Evolutionary conservation across 2,113 vertebrate genomes (phyloP).

Genomic region (Chloebia gouldiae): DNA sequence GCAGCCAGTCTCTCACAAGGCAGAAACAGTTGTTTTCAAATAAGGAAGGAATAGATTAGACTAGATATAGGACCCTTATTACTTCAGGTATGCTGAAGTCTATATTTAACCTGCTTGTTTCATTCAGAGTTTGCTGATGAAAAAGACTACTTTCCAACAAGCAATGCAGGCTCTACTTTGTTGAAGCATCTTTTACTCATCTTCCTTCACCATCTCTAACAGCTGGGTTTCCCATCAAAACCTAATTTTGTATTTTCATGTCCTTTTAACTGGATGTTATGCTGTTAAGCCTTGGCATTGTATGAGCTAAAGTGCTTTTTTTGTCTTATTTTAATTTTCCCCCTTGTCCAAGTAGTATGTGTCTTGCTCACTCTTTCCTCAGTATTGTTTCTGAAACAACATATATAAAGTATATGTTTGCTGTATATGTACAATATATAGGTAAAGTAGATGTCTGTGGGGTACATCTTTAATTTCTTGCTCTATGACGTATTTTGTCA

Average conservation of each 20-base stretch:
- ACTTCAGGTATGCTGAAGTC: neutral
- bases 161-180: neutral
- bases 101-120: neutral
- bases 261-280: neutral
- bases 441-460: neutral
- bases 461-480: neutral
- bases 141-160: neutral
- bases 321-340: neutral
- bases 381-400: neutral
- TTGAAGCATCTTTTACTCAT: neutral
- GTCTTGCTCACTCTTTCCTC: neutral
- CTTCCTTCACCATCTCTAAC: neutral
- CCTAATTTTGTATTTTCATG: neutral
- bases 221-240: neutral
- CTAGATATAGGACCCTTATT: neutral
- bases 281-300: neutral
- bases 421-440: neutral
- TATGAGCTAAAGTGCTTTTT: neutral
- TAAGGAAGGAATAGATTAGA: neutral
- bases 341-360: neutral
- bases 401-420: neutral
- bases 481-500: neutral
- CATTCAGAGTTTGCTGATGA: neutral
- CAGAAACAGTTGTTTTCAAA: neutral
- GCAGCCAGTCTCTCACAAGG: neutral